phyloP scores from a whole-genome alignment of 53 echinoderm and acorn worm species.

The Temnopleurus reevesii region DNA sequence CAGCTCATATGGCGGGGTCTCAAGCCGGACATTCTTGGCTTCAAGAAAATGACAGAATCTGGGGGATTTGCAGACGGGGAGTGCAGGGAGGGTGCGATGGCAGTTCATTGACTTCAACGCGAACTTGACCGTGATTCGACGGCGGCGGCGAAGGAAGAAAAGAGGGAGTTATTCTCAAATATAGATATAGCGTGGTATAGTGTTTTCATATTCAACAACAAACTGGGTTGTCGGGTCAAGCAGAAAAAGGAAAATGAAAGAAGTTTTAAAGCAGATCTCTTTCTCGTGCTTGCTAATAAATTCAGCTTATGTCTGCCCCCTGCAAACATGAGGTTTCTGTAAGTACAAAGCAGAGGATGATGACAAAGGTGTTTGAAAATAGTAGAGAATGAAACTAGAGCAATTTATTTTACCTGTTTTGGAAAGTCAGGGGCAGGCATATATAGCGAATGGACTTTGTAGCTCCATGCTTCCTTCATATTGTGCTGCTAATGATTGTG shows the following conservation, averaged over 20 bases:
- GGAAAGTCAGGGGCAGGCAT: not conserved
- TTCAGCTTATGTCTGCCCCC: conserved; percentile 45
- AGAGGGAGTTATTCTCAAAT: not conserved
- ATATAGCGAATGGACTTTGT: conserved; percentile 49
- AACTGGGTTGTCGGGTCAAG: conserved; percentile 50
- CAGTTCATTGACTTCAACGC: conserved; percentile 46
- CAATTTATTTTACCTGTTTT: conserved; percentile 52
- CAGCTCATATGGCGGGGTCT: not conserved
- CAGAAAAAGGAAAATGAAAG: not conserved
- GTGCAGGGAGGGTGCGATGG: not conserved
- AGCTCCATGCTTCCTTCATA: conserved; percentile 21
- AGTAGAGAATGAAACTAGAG: conserved; percentile 44
- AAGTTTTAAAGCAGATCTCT: not conserved
- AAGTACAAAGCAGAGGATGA: not conserved
- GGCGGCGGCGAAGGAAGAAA: not conserved
- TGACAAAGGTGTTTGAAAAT: conserved; percentile 54
- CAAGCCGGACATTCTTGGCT: conserved; percentile 29
- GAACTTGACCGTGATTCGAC: conserved; percentile 40
- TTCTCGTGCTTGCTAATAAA: not conserved
- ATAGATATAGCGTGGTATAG: not conserved
- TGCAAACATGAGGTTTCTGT: not conserved
- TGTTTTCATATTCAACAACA: conserved; percentile 54
- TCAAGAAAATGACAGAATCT: conserved; percentile 27
- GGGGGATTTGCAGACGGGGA: conserved; percentile 52
- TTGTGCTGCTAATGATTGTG: conserved; percentile 41